A percentile compares a stretch with the other conserved stretches of the same genome.
phyloP scores from a whole-genome alignment of 1,140 invertebrate species.

The Drosophila takahashii region DNA sequence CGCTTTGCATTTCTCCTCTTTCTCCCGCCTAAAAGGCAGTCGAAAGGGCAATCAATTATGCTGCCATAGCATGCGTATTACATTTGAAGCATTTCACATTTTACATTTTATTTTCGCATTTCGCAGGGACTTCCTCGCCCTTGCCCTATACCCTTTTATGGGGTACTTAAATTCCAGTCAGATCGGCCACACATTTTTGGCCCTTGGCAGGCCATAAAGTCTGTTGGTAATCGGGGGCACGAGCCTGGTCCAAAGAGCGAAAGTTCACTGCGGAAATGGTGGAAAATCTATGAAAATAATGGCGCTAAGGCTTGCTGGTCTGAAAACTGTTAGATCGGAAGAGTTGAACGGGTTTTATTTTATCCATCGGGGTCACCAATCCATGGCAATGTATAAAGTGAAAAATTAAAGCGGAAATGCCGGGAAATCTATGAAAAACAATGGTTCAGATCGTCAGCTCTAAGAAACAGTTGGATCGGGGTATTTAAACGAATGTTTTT shows the following conservation, averaged over 20 bases:
- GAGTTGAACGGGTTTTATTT: too few species aligned
- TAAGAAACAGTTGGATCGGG: too few species aligned
- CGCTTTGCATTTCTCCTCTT: conserved; percentile 48
- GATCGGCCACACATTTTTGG: conserved; percentile 20
- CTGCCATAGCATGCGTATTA: conserved; percentile 57
- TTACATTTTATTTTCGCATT: conserved; percentile 56
- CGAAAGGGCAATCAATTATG: conserved; percentile 71
- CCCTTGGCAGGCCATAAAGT: conserved; percentile 14
- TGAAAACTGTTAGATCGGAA: too few species aligned
- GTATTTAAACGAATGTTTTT: too few species aligned
- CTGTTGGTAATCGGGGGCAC: not conserved
- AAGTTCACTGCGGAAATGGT: too few species aligned
- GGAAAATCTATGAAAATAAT: too few species aligned
- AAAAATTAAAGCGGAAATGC: too few species aligned
- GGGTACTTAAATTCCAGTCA: conserved; percentile 10
- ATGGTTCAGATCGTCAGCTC: too few species aligned
- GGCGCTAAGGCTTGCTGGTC: too few species aligned
- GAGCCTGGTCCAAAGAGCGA: not conserved
- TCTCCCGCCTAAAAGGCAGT: not conserved
- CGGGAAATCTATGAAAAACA: too few species aligned
- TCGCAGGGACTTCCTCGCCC: not conserved
- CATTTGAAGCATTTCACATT: conserved; percentile 65
- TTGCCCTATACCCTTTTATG: conserved; percentile 16
- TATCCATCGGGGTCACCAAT: too few species aligned
- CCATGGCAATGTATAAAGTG: too few species aligned